Evolutionary conservation across 1,140 invertebrate genomes (phyloP).

Genomic region (Drosophila busckii): DNA sequence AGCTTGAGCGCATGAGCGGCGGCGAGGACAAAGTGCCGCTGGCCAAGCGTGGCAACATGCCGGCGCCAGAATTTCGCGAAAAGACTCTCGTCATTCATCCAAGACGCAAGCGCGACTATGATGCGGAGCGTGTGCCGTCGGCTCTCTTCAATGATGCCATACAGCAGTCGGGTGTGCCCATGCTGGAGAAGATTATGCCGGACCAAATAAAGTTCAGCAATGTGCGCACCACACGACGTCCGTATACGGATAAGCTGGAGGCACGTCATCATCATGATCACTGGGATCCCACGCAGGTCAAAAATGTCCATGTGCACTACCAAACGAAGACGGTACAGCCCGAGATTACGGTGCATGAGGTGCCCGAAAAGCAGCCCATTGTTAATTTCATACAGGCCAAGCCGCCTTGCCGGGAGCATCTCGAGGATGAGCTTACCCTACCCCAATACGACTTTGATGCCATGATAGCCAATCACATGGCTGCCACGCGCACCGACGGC

Average conservation of each 20-base stretch:
- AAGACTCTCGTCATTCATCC: conserved; percentile 61
- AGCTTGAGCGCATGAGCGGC: conserved; percentile 9
- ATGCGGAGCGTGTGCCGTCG: conserved; percentile 48
- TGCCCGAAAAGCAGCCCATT: conserved; percentile 23
- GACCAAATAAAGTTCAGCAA: conserved; percentile 52
- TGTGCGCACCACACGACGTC: conserved; percentile 39
- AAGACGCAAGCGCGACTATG: conserved; percentile 46
- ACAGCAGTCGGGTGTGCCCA: conserved; percentile 26
- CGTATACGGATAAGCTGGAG: conserved; percentile 51
- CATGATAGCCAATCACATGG: conserved; percentile 51
- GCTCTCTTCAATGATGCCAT: conserved; percentile 49
- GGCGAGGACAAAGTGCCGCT: conserved; percentile 9
- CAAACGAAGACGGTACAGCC: conserved; percentile 57
- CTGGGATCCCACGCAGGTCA: conserved; percentile 62
- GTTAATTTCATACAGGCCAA: conserved; percentile 50
- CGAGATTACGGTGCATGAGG: conserved; percentile 30
- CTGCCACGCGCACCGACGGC: conserved; percentile 32
- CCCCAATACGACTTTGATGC: conserved; percentile 46
- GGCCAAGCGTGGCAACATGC: conserved; percentile 63
- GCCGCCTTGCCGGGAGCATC: conserved; percentile 49
- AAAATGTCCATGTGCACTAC: conserved; percentile 64
- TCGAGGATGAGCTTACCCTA: conserved; percentile 50
- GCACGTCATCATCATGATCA: conserved; percentile 74
- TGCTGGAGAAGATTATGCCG: conserved; percentile 45
- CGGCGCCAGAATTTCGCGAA: conserved; percentile 54